Evolutionary conservation across 2,888 invertebrate species (phyloP).

Genomic region (Andrena haemorrhoa): DNA sequence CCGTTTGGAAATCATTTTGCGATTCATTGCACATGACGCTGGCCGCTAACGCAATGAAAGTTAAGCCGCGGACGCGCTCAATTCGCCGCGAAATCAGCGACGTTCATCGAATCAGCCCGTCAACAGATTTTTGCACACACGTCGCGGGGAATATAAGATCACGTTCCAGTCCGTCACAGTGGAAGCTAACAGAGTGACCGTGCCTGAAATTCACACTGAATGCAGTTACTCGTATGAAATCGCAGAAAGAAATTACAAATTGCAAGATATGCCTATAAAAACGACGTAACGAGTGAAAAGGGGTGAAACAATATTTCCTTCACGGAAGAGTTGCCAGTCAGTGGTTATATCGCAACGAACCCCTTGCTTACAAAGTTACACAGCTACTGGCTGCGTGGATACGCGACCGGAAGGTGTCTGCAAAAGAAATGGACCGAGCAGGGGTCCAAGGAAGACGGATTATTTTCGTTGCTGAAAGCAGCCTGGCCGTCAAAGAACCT

Average conservation of each 20-base stretch:
- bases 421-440: slow-evolving; percentile 47
- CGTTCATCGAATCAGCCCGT: slow-evolving; percentile 33
- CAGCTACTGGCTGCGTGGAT: too few species aligned
- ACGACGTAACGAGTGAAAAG: too few species aligned
- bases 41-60: slow-evolving; percentile 54
- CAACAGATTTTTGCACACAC: slow-evolving; percentile 26
- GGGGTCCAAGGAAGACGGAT: slow-evolving; percentile 56
- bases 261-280: too few species aligned
- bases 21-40: slow-evolving; percentile 69
- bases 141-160: background rate
- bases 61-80: slow-evolving; percentile 47
- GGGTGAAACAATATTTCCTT: too few species aligned
- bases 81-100: slow-evolving; percentile 54
- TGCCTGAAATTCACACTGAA: background rate
- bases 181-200: background rate
- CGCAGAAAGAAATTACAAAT: too few species aligned
- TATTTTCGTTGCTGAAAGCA: slow-evolving; percentile 68
- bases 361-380: background rate
- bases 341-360: background rate
- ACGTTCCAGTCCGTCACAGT: background rate
- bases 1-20: slow-evolving; percentile 67
- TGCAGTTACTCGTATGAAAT: background rate
- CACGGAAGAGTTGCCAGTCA: too few species aligned
- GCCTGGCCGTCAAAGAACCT: slow-evolving; percentile 73
- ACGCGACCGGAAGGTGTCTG: slow-evolving; percentile 3